Conservation (phyloP, 1,140 invertebrate genomes). For the Drosophila tropicalis region DNA sequence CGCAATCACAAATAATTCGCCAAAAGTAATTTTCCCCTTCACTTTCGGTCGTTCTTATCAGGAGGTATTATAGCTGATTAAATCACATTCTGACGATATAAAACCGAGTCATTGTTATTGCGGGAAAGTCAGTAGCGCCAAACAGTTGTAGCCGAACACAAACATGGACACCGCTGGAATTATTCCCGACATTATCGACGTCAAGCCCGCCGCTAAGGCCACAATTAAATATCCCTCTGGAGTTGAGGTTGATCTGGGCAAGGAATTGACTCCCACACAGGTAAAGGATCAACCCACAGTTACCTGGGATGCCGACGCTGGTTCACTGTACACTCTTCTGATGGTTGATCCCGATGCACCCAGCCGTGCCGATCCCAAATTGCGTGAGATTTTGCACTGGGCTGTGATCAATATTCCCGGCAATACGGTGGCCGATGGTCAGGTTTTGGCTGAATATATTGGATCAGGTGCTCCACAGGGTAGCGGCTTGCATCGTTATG, state of each 20-base stretch:
- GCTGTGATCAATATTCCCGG: conserved; percentile 95
- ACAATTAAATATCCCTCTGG: conserved; percentile 87
- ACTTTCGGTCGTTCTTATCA: too few species aligned
- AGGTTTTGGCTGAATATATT: conserved; percentile 91
- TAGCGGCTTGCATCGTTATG: conserved; percentile 94
- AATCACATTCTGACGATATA: conserved; percentile 46
- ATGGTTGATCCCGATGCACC: conserved; percentile 83
- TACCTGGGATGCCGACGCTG: conserved; percentile 86
- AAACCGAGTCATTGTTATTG: conserved; percentile 53
- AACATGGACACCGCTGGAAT: conserved; percentile 84
- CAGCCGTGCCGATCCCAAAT: conserved; percentile 84
- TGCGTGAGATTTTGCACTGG: conserved; percentile 92
- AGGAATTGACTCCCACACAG: conserved; percentile 87
- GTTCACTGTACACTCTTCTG: conserved; percentile 89
- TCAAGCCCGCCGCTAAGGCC: conserved; percentile 84
- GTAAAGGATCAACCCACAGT: conserved; percentile 76
- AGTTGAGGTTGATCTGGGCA: conserved; percentile 87
- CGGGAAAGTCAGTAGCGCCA: conserved; percentile 35
- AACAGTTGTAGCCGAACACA: conserved; percentile 31
- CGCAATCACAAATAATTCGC: too few species aligned
- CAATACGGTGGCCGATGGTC: conserved; percentile 88
- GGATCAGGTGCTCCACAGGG: conserved; percentile 93
- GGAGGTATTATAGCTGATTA: conserved; percentile 41
- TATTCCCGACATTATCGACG: conserved; percentile 89
- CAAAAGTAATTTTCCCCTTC: too few species aligned